Evolutionary conservation across 2,797 vertebrate species (phyloP).

Genomic region (Orestias chungarensis): DNA sequence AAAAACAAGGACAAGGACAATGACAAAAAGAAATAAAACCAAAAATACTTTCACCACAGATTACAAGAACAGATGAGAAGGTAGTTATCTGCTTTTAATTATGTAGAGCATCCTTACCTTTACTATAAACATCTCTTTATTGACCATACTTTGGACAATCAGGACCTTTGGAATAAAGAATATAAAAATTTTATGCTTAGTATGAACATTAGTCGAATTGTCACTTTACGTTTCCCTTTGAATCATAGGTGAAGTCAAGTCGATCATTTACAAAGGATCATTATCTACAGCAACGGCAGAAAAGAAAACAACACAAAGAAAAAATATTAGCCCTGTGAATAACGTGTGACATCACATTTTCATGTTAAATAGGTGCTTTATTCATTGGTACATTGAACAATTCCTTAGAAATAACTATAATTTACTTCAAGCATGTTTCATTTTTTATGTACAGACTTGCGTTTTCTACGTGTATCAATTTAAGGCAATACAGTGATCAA

Average conservation of each 20-base stretch:
- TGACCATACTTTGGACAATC: slow-evolving; percentile 88
- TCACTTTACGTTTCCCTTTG: not conserved
- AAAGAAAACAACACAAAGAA: too few relatives aligned
- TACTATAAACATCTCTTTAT: slow-evolving; percentile 90
- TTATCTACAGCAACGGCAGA: not conserved
- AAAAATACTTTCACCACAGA: slow-evolving; percentile 31
- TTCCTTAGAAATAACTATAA: not conserved
- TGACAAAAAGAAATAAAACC: too few relatives aligned
- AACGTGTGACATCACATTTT: not conserved
- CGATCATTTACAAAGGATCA: slow-evolving; percentile 12
- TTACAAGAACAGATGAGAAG: slow-evolving; percentile 27
- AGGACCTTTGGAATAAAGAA: slow-evolving; percentile 84
- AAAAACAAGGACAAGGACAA: not conserved
- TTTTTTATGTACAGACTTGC: not conserved
- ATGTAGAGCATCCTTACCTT: slow-evolving; percentile 83
- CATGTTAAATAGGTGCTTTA: not conserved
- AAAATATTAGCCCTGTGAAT: not conserved
- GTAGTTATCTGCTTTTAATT: not conserved
- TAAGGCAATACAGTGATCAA: not conserved
- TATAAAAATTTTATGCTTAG: slow-evolving; percentile 9
- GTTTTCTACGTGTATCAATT: too few relatives aligned
- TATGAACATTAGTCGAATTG: slow-evolving; percentile 8
- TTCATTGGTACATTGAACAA: not conserved
- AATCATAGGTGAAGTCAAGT: not conserved
- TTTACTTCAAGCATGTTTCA: not conserved